A percentile compares a stretch with the other conserved stretches of the same genome.
These are phyloP conservation scores for Cataglyphis albicans DNA, from an alignment of 2,888 invertebrate species.

Conservation along the genomic window DNA sequence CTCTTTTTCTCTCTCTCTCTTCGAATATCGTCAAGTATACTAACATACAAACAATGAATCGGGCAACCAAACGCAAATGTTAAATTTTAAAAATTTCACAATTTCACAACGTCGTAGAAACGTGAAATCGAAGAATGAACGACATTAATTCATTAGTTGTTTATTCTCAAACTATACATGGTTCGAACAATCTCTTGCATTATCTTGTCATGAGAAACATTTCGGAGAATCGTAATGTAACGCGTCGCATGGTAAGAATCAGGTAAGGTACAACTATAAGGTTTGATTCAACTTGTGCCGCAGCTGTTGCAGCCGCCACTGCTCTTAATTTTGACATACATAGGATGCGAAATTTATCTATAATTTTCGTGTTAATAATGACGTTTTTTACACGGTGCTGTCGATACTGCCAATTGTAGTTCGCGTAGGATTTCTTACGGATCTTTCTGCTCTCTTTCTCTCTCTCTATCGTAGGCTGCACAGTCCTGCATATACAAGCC, in stretches of 20 bases:
- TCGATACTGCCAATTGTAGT: background rate
- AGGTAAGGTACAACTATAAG: background rate
- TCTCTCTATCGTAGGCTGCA: constrained; percentile 1
- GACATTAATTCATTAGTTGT: background rate
- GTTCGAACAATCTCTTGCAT: background rate
- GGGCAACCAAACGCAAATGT: background rate
- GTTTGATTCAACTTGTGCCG: background rate
- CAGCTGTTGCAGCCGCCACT: no score
- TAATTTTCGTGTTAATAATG: constrained; percentile 20
- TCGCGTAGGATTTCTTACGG: constrained; percentile 32
- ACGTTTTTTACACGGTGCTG: background rate
- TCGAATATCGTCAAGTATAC: constrained; percentile 1
- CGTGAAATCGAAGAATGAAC: background rate
- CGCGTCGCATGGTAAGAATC: background rate
- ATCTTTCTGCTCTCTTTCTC: background rate
- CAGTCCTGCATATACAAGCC: background rate
- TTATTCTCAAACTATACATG: background rate
- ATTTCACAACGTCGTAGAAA: background rate
- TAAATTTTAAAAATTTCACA: constrained; percentile 22
- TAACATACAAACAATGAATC: constrained; percentile 20
- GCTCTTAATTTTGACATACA: background rate
- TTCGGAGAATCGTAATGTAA: background rate
- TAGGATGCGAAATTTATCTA: background rate
- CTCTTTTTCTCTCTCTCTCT: background rate
- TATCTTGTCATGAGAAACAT: constrained; percentile 31